Conservation (phyloP, 1,140 invertebrate species). For the Phocides pigmalion region DNA sequence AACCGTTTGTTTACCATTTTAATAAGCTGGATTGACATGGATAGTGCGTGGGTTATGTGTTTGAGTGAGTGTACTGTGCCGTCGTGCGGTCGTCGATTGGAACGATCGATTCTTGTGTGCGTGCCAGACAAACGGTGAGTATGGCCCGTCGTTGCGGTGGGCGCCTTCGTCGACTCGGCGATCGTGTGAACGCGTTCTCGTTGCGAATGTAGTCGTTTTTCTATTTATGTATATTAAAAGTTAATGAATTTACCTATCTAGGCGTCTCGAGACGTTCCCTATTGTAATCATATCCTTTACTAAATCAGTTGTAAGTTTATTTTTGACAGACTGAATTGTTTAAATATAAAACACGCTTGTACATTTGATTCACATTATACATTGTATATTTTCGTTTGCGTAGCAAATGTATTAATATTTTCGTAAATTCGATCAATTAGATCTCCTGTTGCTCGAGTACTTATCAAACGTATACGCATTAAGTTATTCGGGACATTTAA, state of each 20-base stretch:
- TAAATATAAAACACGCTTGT: slow-evolving; percentile 22
- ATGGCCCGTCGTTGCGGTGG: neutral
- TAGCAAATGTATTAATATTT: slow-evolving; percentile 26
- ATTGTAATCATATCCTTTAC: slow-evolving; percentile 29
- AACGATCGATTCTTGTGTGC: slow-evolving; percentile 14
- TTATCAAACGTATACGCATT: slow-evolving; percentile 24
- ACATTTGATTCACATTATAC: slow-evolving; percentile 10
- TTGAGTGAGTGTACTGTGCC: neutral
- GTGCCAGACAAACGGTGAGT: neutral
- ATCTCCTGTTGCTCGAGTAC: slow-evolving; percentile 25
- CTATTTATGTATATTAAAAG: slow-evolving; percentile 29
- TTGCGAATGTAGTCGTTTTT: slow-evolving; percentile 17
- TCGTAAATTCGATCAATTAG: slow-evolving; percentile 12
- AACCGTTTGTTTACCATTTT: too few species aligned
- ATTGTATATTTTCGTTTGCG: slow-evolving; percentile 28
- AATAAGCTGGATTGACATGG: too few species aligned
- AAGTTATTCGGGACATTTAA: slow-evolving; percentile 1
- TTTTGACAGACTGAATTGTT: slow-evolving; percentile 32
- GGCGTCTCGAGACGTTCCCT: slow-evolving; percentile 5
- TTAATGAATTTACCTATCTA: slow-evolving; percentile 18
- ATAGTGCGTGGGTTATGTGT: slow-evolving; percentile 8
- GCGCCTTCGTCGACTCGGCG: slow-evolving; percentile 1
- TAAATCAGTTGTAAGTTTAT: slow-evolving; percentile 20
- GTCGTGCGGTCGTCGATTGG: slow-evolving; percentile 13
- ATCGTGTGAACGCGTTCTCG: neutral